Percentiles rank a stretch among this genome's conserved stretches.
Conservation (phyloP, 53 echinoderm and acorn worm species). For the Mesocentrotus franciscanus region DNA sequence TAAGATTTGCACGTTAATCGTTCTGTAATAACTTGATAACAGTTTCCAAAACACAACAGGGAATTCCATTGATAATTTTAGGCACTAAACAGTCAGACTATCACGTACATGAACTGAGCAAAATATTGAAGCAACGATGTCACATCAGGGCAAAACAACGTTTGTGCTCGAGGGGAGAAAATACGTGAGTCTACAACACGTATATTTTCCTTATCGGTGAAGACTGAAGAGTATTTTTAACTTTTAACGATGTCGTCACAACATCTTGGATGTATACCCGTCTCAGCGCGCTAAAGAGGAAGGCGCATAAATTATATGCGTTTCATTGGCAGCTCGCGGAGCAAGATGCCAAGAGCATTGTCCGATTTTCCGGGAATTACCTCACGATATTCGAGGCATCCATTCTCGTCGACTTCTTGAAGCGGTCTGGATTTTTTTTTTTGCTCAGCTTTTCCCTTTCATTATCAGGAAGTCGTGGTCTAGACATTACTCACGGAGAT, state of each 20-base stretch:
- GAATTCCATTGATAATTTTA: no score
- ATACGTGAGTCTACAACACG: background rate
- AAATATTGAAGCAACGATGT: background rate
- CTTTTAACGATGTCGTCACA: background rate
- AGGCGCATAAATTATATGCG: background rate
- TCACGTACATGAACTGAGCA: no score
- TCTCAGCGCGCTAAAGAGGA: background rate
- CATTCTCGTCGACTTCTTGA: conserved; percentile 3
- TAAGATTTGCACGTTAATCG: no score
- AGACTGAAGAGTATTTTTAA: background rate
- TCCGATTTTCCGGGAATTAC: conserved; percentile 45
- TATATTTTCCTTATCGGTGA: background rate
- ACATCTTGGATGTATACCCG: background rate
- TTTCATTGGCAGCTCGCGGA: background rate
- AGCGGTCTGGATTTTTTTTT: background rate
- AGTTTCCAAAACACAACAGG: no score
- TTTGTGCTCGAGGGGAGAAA: background rate
- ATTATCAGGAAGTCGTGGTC: conserved; percentile 47
- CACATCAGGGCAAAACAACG: background rate
- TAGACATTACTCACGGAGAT: conserved; percentile 56
- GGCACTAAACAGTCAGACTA: no score
- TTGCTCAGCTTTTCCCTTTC: background rate
- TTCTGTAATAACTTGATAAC: no score
- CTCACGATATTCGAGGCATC: background rate
- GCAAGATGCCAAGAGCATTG: conserved; percentile 29